Evolutionary conservation across 2,797 vertebrate genomes (phyloP).

Genomic region (Australoheros facetus): DNA sequence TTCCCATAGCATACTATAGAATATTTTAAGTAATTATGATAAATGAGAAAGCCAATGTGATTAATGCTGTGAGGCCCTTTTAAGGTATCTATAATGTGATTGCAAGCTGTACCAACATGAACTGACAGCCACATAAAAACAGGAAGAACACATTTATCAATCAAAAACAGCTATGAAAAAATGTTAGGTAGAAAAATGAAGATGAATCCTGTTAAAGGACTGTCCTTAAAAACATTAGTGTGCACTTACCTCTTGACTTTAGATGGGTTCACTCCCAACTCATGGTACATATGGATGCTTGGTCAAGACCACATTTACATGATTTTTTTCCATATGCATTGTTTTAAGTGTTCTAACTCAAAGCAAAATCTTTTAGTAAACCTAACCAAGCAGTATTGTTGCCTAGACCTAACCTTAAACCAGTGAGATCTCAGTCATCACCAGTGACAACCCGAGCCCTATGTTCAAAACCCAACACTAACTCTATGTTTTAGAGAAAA

Average conservation of each 20-base stretch:
- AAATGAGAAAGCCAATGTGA: not conserved
- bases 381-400: not conserved
- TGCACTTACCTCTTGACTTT: not conserved
- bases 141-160: rapidly evolving
- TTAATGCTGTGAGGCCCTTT: not conserved
- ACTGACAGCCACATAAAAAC: not conserved
- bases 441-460: not conserved
- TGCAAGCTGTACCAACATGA: not conserved
- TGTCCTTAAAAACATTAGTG: not conserved
- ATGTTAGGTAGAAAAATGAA: not conserved
- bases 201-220: not conserved
- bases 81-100: not conserved
- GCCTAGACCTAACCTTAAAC: not conserved
- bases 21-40: constrained; percentile 4
- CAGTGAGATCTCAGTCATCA: not conserved
- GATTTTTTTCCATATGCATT: not conserved
- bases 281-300: not conserved
- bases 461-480: no score
- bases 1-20: not conserved
- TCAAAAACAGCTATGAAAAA: not conserved
- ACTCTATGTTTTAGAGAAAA: not conserved
- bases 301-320: not conserved
- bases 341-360: not conserved
- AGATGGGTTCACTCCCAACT: not conserved
- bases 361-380: not conserved